These are phyloP conservation scores for Bradysia coprophila DNA, from an alignment of 1,140 invertebrate genomes.

Conservation along the genomic window DNA sequence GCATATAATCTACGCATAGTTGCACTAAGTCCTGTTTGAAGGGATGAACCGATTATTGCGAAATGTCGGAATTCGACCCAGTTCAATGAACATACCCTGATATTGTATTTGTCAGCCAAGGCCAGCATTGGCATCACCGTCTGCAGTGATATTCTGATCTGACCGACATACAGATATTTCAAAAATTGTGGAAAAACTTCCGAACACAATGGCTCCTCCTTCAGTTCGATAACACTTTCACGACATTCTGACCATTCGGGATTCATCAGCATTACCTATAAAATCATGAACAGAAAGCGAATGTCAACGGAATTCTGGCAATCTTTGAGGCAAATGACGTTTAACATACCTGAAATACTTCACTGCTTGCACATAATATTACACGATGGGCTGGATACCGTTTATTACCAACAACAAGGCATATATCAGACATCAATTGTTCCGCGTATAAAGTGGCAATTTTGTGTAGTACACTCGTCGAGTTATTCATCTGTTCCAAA, in stretches of 20 bases:
- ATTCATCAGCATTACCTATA: slow-evolving; percentile 91
- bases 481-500: slow-evolving; percentile 73
- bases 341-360: slow-evolving; percentile 70
- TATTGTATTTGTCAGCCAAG: slow-evolving; percentile 87
- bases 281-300: slow-evolving; percentile 44
- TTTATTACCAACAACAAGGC: slow-evolving; percentile 55
- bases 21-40: slow-evolving; percentile 49
- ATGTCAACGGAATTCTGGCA: slow-evolving; percentile 2
- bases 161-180: slow-evolving; percentile 84
- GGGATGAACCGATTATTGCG: slow-evolving; percentile 1
- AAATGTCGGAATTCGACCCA: slow-evolving; percentile 5
- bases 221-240: slow-evolving; percentile 61
- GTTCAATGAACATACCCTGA: slow-evolving; percentile 44
- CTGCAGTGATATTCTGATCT: slow-evolving; percentile 63
- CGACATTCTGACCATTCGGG: slow-evolving; percentile 81
- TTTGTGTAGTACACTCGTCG: slow-evolving; percentile 54
- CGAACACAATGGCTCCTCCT: slow-evolving; percentile 69
- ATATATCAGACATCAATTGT: slow-evolving; percentile 70
- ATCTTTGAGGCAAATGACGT: no score
- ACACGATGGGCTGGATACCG: slow-evolving; percentile 78
- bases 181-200: slow-evolving; percentile 78
- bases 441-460: slow-evolving; percentile 68
- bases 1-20: slow-evolving; percentile 76
- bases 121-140: slow-evolving; percentile 72
- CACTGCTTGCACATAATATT: slow-evolving; percentile 84